Base-by-base conservation (phyloP, 2,888 invertebrate species). In the Malachius bipustulatus region DNA sequence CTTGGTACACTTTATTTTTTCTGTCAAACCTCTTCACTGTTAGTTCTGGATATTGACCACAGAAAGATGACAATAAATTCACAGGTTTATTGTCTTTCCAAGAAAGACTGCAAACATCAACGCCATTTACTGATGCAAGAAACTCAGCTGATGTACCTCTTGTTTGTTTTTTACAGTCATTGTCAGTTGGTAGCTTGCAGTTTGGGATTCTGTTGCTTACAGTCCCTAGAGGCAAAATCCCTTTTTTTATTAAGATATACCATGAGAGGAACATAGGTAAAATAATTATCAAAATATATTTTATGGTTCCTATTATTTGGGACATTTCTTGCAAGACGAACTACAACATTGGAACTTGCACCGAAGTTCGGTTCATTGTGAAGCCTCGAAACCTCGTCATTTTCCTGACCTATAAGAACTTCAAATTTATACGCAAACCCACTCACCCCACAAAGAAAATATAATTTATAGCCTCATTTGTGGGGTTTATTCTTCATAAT, bases 181-280 rank as follows among this genome's bases (percentile, higher is more conserved):
- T 19, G 24, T 19, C 24, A n/a, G 24, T 19, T 19, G 24, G 24
- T 19, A 19, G n/a, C n/a, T n/a, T 19, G 24, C 24, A 19, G 24
- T 19, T 19, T 8, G 24, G 24, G 6, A 6, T 19, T 19, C 24
- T 19, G 24, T 19, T 19, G 6, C 24, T 19, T 6, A 19, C 24
- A 8, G 24, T 19, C n/a, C 24, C 24, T 19, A 19, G n/a, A n/a
- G 24, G 24, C 24, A 19, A 19, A 19, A 19, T 19, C 6, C n/a
- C 6, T 19, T 19, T n/a, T n/a, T n/a, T n/a, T 19, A n/a, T 19
- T 6, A 19, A 19, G 24, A 19, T 19, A n/a, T n/a, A 19, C n/a
- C 24, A 19, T 19, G n/a, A 19, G 24, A 8, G 6, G 24, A 6
- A 19, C 6, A n/a, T 6, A 19, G 6, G n/a, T 19, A n/a, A 8